These are phyloP conservation scores for Tyrophagus putrescentiae DNA, from an alignment of 1,140 invertebrate genomes.

Conservation along the genomic window DNA sequence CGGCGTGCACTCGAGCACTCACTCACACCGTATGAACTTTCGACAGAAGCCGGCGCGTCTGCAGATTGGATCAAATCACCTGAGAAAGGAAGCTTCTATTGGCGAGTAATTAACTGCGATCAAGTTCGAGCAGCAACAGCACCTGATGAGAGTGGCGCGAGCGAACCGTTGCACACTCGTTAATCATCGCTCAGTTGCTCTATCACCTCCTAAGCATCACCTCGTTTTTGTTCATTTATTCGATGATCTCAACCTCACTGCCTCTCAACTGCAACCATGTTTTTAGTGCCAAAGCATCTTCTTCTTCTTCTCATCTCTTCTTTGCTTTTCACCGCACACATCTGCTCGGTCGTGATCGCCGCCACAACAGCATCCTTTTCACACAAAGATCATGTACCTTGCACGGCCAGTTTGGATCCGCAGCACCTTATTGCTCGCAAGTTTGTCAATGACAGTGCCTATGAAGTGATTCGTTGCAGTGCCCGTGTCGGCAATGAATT, in stretches of 20 bases:
- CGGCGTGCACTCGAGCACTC: not conserved
- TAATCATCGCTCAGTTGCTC: slow-evolving; percentile 5
- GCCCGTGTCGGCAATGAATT: not conserved
- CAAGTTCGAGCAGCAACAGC: slow-evolving; percentile 3
- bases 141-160: not conserved
- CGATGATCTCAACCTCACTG: not conserved
- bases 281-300: not conserved
- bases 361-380: too few species aligned
- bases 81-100: not conserved
- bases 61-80: too few species aligned
- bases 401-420: not conserved
- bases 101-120: slow-evolving; percentile 2
- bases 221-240: not conserved
- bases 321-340: not conserved
- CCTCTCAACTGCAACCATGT: not conserved
- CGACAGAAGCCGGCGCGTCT: too few species aligned
- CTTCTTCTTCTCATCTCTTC: not conserved
- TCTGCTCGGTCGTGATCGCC: too few species aligned
- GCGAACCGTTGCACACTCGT: not conserved
- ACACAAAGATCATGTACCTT: not conserved
- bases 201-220: slow-evolving; percentile 6
- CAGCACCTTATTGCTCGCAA: not conserved
- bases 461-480: not conserved
- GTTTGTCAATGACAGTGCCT: not conserved
- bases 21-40: too few species aligned